Percentiles rank a stretch among this genome's conserved stretches.
Conservation (phyloP, 1,140 invertebrate species). For the Thaumatotibia leucotreta region DNA sequence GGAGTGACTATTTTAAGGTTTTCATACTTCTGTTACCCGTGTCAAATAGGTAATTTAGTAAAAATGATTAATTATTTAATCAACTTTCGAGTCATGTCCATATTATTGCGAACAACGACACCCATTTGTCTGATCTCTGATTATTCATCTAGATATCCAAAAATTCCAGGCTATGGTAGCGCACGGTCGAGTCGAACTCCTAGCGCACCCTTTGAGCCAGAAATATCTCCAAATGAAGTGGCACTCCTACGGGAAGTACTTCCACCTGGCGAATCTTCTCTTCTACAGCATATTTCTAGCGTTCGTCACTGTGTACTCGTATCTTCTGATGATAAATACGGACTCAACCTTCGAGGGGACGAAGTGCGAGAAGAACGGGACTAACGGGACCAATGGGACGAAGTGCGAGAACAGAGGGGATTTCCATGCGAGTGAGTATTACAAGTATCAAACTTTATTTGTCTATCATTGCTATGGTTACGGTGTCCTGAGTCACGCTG, state of each 20-base stretch:
- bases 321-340: constrained; percentile 76
- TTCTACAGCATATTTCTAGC: constrained; percentile 85
- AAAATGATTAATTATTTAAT: too few species aligned
- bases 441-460: constrained; percentile 47
- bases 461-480: background rate
- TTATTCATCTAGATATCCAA: background rate
- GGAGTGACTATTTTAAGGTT: too few species aligned
- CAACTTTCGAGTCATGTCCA: too few species aligned
- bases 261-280: constrained; percentile 85
- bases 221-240: constrained; percentile 93
- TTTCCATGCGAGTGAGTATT: constrained; percentile 81
- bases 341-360: constrained; percentile 44
- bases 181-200: constrained; percentile 86
- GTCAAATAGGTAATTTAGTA: too few species aligned
- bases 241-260: constrained; percentile 92
- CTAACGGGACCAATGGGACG: background rate
- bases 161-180: constrained; percentile 85
- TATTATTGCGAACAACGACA: too few species aligned
- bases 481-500: too few species aligned
- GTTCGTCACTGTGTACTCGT: constrained; percentile 85
- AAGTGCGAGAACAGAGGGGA: constrained; percentile 57
- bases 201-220: constrained; percentile 88
- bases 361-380: constrained; percentile 79
- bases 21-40: too few species aligned
- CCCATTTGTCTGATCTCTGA: background rate